phyloP scores from a whole-genome alignment of 2,888 invertebrate genomes.

The Thymelicus sylvestris region DNA sequence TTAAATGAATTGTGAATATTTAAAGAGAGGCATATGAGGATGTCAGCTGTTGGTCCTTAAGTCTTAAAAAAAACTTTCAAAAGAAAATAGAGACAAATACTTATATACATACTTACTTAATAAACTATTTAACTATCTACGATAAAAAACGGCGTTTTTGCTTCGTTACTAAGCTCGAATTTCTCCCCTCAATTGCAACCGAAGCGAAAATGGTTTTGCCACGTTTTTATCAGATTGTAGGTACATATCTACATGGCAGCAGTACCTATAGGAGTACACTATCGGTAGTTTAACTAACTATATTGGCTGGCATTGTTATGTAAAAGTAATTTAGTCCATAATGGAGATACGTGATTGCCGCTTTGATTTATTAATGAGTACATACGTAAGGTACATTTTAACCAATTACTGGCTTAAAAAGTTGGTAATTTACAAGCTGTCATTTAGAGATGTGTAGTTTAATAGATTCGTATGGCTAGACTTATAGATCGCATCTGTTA shows the following conservation, averaged over 20 bases:
- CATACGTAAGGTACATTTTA: slow-evolving; percentile 3
- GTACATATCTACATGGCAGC: neutral
- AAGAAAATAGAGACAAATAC: too few relatives aligned
- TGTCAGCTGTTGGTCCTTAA: slow-evolving; percentile 3
- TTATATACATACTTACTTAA: too few relatives aligned
- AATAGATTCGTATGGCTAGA: too few relatives aligned
- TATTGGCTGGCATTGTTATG: slow-evolving; percentile 10
- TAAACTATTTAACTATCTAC: too few relatives aligned
- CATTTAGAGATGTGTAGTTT: neutral
- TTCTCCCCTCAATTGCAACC: too few relatives aligned
- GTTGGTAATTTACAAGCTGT: slow-evolving; percentile 7
- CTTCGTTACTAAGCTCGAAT: too few relatives aligned
- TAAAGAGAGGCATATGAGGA: slow-evolving; percentile 30
- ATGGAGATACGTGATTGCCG: slow-evolving; percentile 17
- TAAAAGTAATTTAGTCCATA: slow-evolving; percentile 27
- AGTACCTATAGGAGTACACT: neutral
- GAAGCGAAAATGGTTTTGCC: neutral
- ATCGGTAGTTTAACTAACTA: neutral
- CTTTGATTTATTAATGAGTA: slow-evolving; percentile 13
- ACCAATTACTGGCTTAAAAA: slow-evolving; percentile 10
- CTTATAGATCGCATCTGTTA: too few relatives aligned
- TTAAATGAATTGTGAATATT: slow-evolving; percentile 52
- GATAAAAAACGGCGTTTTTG: too few relatives aligned
- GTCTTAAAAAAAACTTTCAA: neutral
- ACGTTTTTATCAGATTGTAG: neutral